These are phyloP conservation scores for Leptodactylus fuscus DNA, from an alignment of 2,113 vertebrate species.

Conservation along the genomic window DNA sequence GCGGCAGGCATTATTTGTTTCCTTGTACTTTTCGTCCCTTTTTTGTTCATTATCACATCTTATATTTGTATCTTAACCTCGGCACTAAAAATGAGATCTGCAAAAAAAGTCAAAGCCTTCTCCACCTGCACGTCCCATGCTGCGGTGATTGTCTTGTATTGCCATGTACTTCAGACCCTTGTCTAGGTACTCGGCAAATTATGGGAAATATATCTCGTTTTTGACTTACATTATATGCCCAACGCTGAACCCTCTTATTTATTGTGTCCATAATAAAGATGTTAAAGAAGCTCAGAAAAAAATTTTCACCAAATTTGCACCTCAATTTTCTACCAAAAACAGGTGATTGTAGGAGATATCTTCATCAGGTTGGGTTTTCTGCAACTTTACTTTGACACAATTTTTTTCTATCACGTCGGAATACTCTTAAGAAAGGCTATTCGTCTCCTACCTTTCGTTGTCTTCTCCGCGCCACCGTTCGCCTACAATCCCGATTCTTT, in stretches of 20 bases:
- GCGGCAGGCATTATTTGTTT: neutral
- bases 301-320: no score
- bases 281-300: neutral
- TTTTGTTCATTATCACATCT: constrained; percentile 28
- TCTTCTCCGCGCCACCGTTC: no score
- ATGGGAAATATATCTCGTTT: constrained; percentile 61
- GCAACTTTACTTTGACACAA: no score
- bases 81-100: constrained; percentile 53
- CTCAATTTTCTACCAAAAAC: no score
- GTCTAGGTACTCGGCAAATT: constrained; percentile 54
- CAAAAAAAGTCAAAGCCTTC: constrained; percentile 41
- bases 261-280: constrained; percentile 64
- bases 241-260: constrained; percentile 64
- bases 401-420: no score
- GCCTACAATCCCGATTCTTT: no score
- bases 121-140: constrained; percentile 55
- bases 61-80: constrained; percentile 49
- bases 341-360: no score
- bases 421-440: no score
- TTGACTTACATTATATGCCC: constrained; percentile 62
- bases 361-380: no score
- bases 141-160: constrained; percentile 61
- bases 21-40: neutral
- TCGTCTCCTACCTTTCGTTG: no score
- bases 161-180: constrained; percentile 62